Base-by-base conservation (phyloP, 2,888 invertebrate species). In the Chirona hameri region DNA sequence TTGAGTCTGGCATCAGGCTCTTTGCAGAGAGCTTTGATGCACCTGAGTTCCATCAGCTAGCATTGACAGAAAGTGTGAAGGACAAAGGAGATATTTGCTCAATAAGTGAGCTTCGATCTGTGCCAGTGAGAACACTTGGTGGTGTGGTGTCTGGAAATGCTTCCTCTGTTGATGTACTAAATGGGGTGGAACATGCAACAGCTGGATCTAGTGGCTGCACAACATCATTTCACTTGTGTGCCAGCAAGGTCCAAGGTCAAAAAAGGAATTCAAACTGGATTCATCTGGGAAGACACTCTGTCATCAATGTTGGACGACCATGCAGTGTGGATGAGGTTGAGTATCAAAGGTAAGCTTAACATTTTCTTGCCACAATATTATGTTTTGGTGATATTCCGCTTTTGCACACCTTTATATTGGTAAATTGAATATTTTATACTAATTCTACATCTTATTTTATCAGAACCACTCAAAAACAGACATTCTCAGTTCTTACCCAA, bases 41-140 rank as follows among this genome's bases (percentile, higher is more conserved):
- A 69, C 24, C 69, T 10, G 14, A n/a, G 15, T 29, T 69, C 27
- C 27, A 29, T 14, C 69, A 69, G 69, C 29, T 69, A 69, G 69
- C 69, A 69, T 69, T 69, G 29, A 69, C 69, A 12, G 69, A 69
- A 24, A 69, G 27, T 69, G 69, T 69, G 27, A 69, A 69, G 27
- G 29, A 69, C 29, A 29, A 69, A 29, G 69, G 69, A 29, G 29
- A 69, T 12, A 12, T 29, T 27, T 69, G 69, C 15, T 27, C 69
- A 69, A 9, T 69, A 29, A 69, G 24, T 27, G 69, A 69, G 29
- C 69, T 69, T 27, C 69, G 12, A n/a, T 27, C 27, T 69, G 29
- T 69, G 29, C 69, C 69, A 69, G 69, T 69, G 14, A 69, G 69
- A 29, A 29, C 69, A 27, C 14, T 14, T 27, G 14, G 69, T 24